Evolutionary conservation across 2,888 invertebrate genomes (phyloP).

Genomic region (Muscina levida): DNA sequence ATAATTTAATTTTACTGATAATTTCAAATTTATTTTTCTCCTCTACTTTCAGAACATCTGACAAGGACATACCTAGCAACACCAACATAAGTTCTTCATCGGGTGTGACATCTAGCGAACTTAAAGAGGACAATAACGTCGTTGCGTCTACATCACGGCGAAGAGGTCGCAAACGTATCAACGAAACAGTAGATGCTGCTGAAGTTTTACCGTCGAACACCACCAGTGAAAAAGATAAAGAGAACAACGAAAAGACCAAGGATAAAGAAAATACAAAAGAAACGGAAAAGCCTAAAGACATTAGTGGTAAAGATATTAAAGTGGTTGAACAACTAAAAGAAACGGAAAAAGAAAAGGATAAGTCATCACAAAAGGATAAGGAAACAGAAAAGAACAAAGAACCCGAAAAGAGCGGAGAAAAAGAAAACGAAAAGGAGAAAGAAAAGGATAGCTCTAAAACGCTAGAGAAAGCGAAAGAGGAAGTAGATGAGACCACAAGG

Average conservation of each 20-base stretch:
- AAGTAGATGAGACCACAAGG: constrained; percentile 4
- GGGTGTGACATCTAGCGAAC: background rate
- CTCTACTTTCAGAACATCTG: constrained; percentile 49
- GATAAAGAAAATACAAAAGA: constrained; percentile 37
- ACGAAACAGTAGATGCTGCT: constrained; percentile 65
- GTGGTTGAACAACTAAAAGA: background rate
- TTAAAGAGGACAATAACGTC: constrained; percentile 12
- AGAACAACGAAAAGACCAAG: background rate
- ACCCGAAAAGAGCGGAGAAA: constrained; percentile 50
- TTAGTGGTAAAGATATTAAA: no score
- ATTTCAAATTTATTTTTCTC: no score
- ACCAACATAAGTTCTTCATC: constrained; percentile 30
- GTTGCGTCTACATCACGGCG: constrained; percentile 67
- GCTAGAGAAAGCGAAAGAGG: background rate
- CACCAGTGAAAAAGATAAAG: constrained; percentile 11
- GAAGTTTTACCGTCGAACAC: constrained; percentile 46
- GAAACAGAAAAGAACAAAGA: constrained; percentile 47
- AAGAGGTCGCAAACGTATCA: constrained; percentile 71
- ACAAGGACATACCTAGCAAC: constrained; percentile 37
- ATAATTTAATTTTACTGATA: no score
- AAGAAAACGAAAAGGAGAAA: constrained; percentile 35
- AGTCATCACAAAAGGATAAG: background rate
- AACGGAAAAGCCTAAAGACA: background rate
- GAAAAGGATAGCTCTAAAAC: constrained; percentile 23
- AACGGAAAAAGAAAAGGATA: constrained; percentile 15